Evolutionary conservation across 2,888 invertebrate genomes (phyloP).

Genomic region (Bugulina stolonifera): DNA sequence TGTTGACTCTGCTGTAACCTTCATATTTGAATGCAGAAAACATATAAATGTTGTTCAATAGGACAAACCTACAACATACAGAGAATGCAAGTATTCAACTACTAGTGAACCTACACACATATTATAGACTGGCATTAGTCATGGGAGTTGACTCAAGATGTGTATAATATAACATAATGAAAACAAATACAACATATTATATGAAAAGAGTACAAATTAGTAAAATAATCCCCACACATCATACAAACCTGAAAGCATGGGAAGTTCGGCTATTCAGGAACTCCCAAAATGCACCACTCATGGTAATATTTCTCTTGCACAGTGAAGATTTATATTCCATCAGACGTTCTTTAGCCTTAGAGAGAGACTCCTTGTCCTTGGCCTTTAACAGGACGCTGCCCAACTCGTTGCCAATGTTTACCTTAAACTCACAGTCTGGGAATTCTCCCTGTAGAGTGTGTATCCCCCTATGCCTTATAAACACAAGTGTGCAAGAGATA

Average conservation of each 20-base stretch:
- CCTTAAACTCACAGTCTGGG: neutral
- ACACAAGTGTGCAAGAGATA: neutral
- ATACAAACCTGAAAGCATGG: constrained; percentile 6
- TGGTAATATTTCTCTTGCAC: neutral
- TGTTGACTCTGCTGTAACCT: no score
- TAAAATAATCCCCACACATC: no score
- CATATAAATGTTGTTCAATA: no score
- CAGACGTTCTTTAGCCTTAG: neutral
- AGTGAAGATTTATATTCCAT: neutral
- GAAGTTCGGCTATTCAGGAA: constrained; percentile 10
- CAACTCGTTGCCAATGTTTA: neutral
- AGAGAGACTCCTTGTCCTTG: neutral
- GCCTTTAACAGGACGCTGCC: neutral
- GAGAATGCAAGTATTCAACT: no score
- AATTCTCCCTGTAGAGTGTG: neutral
- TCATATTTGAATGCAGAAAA: no score
- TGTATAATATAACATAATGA: no score
- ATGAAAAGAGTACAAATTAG: no score
- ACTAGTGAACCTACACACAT: no score
- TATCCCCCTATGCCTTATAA: neutral
- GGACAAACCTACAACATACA: no score
- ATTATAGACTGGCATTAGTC: no score
- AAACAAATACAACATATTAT: no score
- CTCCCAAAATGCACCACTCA: neutral
- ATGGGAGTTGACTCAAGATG: no score